A percentile compares a stretch with the other conserved stretches of the same genome.
Conservation (phyloP, 2,797 vertebrate genomes). For the Anas bahamensis region DNA sequence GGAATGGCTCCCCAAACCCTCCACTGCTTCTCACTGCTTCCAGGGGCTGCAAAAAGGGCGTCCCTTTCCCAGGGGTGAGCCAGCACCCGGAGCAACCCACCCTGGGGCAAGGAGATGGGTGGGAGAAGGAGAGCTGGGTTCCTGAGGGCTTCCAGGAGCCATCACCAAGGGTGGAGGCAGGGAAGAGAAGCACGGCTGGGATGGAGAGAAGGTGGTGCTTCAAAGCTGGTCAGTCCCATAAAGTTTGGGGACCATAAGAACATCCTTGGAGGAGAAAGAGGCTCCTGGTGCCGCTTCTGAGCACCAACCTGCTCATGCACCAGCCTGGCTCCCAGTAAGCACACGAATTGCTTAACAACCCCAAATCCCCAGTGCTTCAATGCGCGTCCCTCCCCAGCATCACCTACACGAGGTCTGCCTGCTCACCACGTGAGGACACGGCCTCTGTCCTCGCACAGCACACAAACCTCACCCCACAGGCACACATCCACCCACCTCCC, state of each 20-base stretch:
- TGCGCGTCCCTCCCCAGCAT: neutral
- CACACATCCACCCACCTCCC: neutral
- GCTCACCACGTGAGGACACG: accelerated
- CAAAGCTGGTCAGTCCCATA: neutral
- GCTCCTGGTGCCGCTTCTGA: accelerated
- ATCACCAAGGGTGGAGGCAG: neutral
- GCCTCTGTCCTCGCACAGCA: neutral
- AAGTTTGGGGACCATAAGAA: neutral
- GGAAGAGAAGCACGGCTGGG: neutral
- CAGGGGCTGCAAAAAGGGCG: neutral
- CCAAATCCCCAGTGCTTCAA: accelerated
- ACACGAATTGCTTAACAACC: neutral
- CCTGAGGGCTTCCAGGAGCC: neutral
- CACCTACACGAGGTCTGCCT: accelerated
- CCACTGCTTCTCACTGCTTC: neutral
- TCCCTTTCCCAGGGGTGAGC: neutral
- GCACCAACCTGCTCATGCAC: accelerated
- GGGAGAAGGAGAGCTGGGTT: neutral
- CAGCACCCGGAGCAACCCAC: accelerated
- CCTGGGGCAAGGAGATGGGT: neutral
- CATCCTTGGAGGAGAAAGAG: neutral
- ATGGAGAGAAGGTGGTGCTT: accelerated
- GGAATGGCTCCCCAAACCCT: neutral
- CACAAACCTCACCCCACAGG: neutral
- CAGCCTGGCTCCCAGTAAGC: accelerated